phyloP scores from a whole-genome alignment of 2,797 vertebrate genomes.

The Danio aesculapii region DNA sequence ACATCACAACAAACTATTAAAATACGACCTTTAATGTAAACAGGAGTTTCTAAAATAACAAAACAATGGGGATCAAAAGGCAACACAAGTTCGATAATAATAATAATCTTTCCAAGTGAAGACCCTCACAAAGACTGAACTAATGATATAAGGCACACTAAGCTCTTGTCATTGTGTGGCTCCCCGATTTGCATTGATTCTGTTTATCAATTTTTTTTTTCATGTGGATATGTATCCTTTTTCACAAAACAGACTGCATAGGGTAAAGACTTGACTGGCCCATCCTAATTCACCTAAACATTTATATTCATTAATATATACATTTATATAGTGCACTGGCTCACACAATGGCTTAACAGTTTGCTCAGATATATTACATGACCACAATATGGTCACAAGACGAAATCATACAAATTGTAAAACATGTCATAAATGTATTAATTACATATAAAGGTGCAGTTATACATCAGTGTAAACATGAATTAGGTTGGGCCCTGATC shows the following conservation, averaged over 20 bases:
- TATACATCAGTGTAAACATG: constrained; percentile 24
- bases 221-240: background rate
- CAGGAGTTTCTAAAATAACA: constrained; percentile 43
- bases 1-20: constrained; percentile 37
- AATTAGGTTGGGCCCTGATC: background rate
- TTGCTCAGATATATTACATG: background rate
- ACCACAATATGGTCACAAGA: background rate
- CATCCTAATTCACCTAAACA: constrained; percentile 17
- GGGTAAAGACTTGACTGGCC: constrained; percentile 8
- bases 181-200: background rate
- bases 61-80: constrained; percentile 28
- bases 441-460: background rate
- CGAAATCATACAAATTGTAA: background rate
- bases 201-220: background rate
- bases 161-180: constrained; percentile 10
- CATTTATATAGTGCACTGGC: background rate
- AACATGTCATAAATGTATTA: background rate
- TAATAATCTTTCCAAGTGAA: background rate
- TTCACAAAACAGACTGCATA: background rate
- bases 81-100: constrained; percentile 1
- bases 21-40: constrained; percentile 57
- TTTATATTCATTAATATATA: background rate
- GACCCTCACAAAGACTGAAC: constrained; percentile 9
- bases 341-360: background rate
- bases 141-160: constrained; percentile 52